Evolutionary conservation across 2,888 invertebrate species (phyloP), one percentile per base, ranked within the genome.

Genomic region (Anthrax anthrax): DNA sequence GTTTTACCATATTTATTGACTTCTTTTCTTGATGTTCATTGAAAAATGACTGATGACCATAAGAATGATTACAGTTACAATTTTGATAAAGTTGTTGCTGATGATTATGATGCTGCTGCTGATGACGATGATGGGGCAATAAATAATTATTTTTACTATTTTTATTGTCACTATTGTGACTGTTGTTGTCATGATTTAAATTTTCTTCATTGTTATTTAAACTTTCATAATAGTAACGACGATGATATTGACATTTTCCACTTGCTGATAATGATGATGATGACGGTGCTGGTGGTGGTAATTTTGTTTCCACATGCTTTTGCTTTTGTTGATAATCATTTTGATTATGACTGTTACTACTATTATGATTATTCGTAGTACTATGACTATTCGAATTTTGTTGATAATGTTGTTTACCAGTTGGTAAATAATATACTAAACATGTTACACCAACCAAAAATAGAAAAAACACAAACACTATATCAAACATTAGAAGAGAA

Each of bases 401-500:
- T 16, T 43, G 27, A 9, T 34, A 17, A 2, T 41, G 41, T 39
- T 43, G 47, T 41, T 51, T 52, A 18, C 63, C 61, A 18, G 81
- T 79, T 37, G 85, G 85, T 69, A 84, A 76, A 67, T 85, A 86
- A 69, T 85, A 85, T 65, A 84, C 81, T 59, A 85, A 73, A 64
- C 85, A 85, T 55, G 84, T 84, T 59, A 86, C 83, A 56, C 83
- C 84, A 61, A 85, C 80, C 66, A 86, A 78, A 72, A 86, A 85
- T 65, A 86, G 74, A 74, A 86, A 85, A 71, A 85, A 85, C 72
- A 84, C 76, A 75, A 86, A 86, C 71, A 85, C 84, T 69, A 84
- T 79, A 73, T 86, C 84, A 76, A 86, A 86, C 84, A 85, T 84
- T 74, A 85, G 79, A 70, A 86, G 76, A 63, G 84, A 84, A 73